Percentiles rank a stretch among this genome's conserved stretches.
Evolutionary conservation across 2,113 vertebrate species (phyloP).

Genomic region (Gnathonemus echidnorhynchus): DNA sequence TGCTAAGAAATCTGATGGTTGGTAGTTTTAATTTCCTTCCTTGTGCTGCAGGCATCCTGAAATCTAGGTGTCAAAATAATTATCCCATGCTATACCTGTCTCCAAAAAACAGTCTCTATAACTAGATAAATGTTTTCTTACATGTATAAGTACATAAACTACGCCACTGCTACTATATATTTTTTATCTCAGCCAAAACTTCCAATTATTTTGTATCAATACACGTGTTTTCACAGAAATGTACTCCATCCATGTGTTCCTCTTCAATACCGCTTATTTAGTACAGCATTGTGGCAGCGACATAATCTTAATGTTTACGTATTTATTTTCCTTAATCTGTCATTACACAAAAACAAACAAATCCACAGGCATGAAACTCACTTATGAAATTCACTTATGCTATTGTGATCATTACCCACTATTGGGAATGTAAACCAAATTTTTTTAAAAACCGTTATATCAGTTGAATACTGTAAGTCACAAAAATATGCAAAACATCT

Average conservation of each 20-base stretch:
- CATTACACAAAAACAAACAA: not conserved
- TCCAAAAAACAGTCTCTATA: not conserved
- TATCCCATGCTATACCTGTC: not conserved
- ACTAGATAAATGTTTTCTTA: not conserved
- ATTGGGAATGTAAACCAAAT: not conserved
- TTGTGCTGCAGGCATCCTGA: not conserved
- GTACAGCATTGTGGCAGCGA: not conserved
- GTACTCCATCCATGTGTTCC: not conserved
- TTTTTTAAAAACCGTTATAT: no score
- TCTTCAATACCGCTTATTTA: not conserved
- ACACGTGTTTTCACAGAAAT: not conserved
- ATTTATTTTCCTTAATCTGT: not conserved
- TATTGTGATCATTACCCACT: not conserved
- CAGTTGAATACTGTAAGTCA: no score
- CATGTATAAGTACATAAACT: not conserved
- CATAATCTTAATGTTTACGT: not conserved
- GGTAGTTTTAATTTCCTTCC: not conserved
- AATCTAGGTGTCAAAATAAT: not conserved
- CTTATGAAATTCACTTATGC: not conserved
- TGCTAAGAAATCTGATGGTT: not conserved
- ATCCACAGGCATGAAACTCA: not conserved
- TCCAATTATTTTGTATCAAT: not conserved
- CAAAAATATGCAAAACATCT: not conserved
- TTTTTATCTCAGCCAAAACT: not conserved
- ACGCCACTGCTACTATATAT: not conserved